Percentiles rank a stretch among this genome's conserved stretches.
Conservation (phyloP, 2,888 invertebrate genomes). For the Leucoma salicis region DNA sequence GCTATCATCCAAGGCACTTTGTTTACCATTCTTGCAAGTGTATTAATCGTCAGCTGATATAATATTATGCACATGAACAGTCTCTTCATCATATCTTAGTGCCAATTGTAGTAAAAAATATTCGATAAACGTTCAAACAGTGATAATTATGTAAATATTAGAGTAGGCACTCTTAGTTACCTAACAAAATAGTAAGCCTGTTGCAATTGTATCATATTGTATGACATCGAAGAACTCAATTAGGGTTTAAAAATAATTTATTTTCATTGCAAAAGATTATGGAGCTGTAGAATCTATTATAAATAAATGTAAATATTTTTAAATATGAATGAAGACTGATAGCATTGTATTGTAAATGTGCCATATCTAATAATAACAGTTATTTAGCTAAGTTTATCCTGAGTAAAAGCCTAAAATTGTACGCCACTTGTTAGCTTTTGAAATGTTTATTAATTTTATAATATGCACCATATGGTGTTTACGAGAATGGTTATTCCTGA, state of each 20-base stretch:
- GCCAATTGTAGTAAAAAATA: slow-evolving; percentile 57
- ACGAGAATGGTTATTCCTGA: too few species aligned
- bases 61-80: slow-evolving; percentile 12
- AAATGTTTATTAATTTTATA: neutral
- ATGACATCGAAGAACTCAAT: slow-evolving; percentile 31
- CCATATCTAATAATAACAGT: slow-evolving; percentile 60
- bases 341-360: slow-evolving; percentile 70
- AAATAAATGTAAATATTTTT: slow-evolving; percentile 48
- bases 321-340: slow-evolving; percentile 70
- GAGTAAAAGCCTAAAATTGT: too few species aligned
- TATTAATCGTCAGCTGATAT: slow-evolving; percentile 63
- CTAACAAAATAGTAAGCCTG: slow-evolving; percentile 9
- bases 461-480: too few species aligned
- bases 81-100: slow-evolving; percentile 44
- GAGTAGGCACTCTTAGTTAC: slow-evolving; percentile 20
- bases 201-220: slow-evolving; percentile 16
- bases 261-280: slow-evolving; percentile 10
- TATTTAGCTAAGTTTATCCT: slow-evolving; percentile 20
- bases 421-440: slow-evolving; percentile 1
- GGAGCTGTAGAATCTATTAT: neutral
- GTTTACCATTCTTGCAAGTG: slow-evolving; percentile 42
- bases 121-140: slow-evolving; percentile 30
- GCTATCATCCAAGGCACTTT: slow-evolving; percentile 36
- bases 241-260: slow-evolving; percentile 13
- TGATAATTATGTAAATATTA: slow-evolving; percentile 32